These are phyloP conservation scores for Thalpophila matura DNA, from an alignment of 2,888 invertebrate species.

Conservation along the genomic window DNA sequence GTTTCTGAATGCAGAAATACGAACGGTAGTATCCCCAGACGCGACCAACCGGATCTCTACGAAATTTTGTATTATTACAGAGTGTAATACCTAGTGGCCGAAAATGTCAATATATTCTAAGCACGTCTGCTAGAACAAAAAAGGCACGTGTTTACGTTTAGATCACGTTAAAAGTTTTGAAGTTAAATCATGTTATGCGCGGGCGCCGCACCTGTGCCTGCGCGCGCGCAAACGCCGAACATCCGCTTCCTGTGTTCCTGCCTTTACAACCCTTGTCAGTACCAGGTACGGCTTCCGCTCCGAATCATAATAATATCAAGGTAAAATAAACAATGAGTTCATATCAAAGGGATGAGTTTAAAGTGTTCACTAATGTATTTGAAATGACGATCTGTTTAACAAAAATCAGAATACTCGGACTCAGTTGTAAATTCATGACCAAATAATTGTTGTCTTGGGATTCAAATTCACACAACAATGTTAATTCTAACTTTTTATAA, in stretches of 20 bases:
- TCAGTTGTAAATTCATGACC: neutral
- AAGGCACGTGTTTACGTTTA: slow-evolving; percentile 68
- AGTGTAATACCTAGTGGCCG: neutral
- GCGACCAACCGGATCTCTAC: slow-evolving; percentile 42
- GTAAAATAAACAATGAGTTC: slow-evolving; percentile 58
- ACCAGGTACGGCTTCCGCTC: slow-evolving; percentile 72
- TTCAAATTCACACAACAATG: slow-evolving; percentile 22
- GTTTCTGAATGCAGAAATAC: slow-evolving; percentile 9
- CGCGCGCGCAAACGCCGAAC: slow-evolving; percentile 71
- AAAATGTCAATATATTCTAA: slow-evolving; percentile 33
- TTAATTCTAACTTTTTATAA: slow-evolving; percentile 4
- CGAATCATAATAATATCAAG: slow-evolving; percentile 56
- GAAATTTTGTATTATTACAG: slow-evolving; percentile 24
- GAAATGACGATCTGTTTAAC: neutral
- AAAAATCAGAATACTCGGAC: neutral
- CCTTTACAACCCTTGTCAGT: slow-evolving; percentile 71
- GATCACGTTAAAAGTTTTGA: slow-evolving; percentile 69
- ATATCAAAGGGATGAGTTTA: slow-evolving; percentile 25
- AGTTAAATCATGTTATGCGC: slow-evolving; percentile 66
- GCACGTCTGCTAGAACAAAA: slow-evolving; percentile 36
- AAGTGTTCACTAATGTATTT: slow-evolving; percentile 18
- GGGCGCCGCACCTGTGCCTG: slow-evolving; percentile 64
- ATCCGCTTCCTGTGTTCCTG: slow-evolving; percentile 87
- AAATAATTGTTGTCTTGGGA: slow-evolving; percentile 3
- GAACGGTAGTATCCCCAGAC: neutral